A percentile compares a stretch with the other conserved stretches of the same genome.
Conservation (phyloP, 2,888 invertebrate species). For the Chesias legatella region DNA sequence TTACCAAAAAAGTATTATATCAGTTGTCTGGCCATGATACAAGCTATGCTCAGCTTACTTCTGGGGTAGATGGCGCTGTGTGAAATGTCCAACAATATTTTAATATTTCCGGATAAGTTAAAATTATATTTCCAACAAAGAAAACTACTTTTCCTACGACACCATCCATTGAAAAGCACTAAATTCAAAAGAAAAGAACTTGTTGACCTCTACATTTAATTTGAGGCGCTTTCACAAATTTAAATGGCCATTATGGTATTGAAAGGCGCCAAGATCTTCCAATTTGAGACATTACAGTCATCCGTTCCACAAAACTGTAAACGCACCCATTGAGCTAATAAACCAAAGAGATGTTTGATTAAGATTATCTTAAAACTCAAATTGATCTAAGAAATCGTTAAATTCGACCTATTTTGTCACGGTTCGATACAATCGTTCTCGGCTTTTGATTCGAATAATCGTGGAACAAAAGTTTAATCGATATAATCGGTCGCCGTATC, state of each 20-base stretch:
- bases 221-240: conserved; percentile 5
- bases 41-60: no score
- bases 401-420: conserved; percentile 28
- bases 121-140: no score
- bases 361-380: conserved; percentile 33
- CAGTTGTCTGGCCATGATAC: no score
- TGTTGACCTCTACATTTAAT: not conserved
- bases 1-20: no score
- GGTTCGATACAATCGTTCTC: conserved; percentile 28
- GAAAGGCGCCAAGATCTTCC: conserved; percentile 2
- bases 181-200: no score
- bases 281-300: conserved; percentile 2
- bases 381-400: conserved; percentile 33
- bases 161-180: no score
- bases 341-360: conserved; percentile 31
- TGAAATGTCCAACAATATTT: no score
- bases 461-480: conserved; percentile 47
- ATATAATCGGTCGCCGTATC: conserved; percentile 56
- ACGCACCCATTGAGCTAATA: conserved; percentile 22
- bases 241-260: not conserved
- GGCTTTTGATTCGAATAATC: conserved; percentile 51
- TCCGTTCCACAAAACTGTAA: conserved; percentile 20
- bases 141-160: no score
- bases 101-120: no score
- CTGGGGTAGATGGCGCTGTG: no score